phyloP scores from a whole-genome alignment of 2,797 vertebrate species.

The Channa striata region DNA sequence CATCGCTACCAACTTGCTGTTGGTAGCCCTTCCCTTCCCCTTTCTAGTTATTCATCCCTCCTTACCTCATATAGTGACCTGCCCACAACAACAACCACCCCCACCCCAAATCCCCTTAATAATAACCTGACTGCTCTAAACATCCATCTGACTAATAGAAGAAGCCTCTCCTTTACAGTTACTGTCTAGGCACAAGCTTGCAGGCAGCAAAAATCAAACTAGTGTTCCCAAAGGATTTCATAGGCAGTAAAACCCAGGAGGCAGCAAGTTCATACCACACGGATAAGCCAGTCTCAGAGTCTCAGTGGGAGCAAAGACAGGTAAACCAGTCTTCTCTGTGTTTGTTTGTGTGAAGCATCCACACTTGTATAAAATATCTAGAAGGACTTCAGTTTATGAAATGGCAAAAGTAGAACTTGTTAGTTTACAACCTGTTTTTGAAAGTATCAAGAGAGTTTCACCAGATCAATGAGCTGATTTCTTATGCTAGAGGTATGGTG shows the following conservation, averaged over 20 bases:
- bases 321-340: conserved; percentile 61
- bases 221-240: conserved; percentile 63
- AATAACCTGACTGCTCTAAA: conserved; percentile 62
- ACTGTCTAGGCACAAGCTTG: conserved; percentile 49
- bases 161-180: conserved; percentile 55
- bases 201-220: conserved; percentile 49
- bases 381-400: conserved; percentile 36
- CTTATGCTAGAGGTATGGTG: neutral
- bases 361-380: conserved; percentile 19
- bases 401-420: neutral
- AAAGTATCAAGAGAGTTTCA: conserved; percentile 10
- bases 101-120: conserved; percentile 48
- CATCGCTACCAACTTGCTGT: conserved; percentile 64
- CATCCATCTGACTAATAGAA: conserved; percentile 61
- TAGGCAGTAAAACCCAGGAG: conserved; percentile 55
- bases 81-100: conserved; percentile 9
- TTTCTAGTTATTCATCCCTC: conserved; percentile 54
- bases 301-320: conserved; percentile 60
- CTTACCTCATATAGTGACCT: conserved; percentile 53
- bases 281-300: conserved; percentile 40
- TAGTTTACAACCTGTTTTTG: conserved; percentile 1
- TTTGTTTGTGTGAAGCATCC: conserved; percentile 34
- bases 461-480: conserved; percentile 6
- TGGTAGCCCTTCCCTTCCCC: conserved; percentile 60
- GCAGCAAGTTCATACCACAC: conserved; percentile 43